phyloP scores from a whole-genome alignment of 1,140 invertebrate genomes.

The Acromyrmex echinatior region DNA sequence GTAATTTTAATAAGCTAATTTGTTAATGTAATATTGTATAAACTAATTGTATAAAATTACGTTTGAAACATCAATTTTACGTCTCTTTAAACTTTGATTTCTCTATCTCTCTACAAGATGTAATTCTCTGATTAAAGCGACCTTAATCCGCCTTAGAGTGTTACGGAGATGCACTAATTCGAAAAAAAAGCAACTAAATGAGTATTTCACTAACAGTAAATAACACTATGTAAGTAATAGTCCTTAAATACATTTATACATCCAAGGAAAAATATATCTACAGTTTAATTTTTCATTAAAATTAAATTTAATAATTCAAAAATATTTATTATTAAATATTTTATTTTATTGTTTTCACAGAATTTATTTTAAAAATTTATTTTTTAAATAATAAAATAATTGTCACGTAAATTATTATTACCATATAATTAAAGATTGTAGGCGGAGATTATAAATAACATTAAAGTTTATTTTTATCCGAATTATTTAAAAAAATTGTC shows the following conservation, averaged over 20 bases:
- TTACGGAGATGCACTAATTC: not conserved
- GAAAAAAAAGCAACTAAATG: constrained; percentile 4
- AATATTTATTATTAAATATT: not conserved
- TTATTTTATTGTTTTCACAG: not conserved
- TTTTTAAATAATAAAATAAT: not conserved
- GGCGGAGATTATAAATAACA: not conserved
- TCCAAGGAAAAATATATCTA: not conserved
- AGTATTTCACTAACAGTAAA: not conserved
- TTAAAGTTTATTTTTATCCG: not conserved
- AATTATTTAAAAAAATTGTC: constrained; percentile 9
- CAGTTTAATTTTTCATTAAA: not conserved
- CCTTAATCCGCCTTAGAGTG: not conserved
- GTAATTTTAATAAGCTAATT: not conserved
- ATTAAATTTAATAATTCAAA: not conserved
- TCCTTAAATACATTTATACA: not conserved
- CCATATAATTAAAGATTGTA: not conserved
- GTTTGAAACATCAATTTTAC: constrained; percentile 21
- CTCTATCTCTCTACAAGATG: not conserved
- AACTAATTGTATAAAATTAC: not conserved
- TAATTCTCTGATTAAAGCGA: constrained; percentile 11
- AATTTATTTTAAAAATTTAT: not conserved
- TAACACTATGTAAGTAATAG: not conserved
- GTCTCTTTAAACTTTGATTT: constrained; percentile 31
- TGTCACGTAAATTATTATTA: constrained; percentile 3
- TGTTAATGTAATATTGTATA: not conserved